A percentile compares a stretch with the other conserved stretches of the same genome.
Conservation (phyloP, 2,888 invertebrate species). For the Selenia dentaria region DNA sequence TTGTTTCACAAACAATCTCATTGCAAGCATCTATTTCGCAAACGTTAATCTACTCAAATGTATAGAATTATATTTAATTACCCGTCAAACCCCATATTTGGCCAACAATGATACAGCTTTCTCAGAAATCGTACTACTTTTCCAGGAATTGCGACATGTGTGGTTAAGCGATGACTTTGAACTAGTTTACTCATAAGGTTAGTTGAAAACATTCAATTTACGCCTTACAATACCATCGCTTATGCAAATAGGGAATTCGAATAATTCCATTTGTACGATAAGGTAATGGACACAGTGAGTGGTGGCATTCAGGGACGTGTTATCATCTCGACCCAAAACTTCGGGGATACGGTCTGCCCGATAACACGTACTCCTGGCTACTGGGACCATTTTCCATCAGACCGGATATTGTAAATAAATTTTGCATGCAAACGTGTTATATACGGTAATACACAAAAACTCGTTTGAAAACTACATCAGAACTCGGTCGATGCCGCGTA, state of each 20-base stretch:
- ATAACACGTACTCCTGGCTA: constrained; percentile 52
- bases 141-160: no score
- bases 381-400: constrained; percentile 71
- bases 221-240: constrained; percentile 23
- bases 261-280: constrained; percentile 57
- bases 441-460: constrained; percentile 62
- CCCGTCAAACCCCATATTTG: no score
- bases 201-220: constrained; percentile 25
- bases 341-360: constrained; percentile 53
- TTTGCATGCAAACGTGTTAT: constrained; percentile 79
- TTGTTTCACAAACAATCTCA: no score
- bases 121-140: no score
- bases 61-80: no score
- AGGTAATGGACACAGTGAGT: constrained; percentile 58
- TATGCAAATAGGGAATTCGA: constrained; percentile 30
- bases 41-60: no score
- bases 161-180: no score
- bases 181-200: no score
- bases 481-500: constrained; percentile 23
- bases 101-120: no score
- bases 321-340: constrained; percentile 79
- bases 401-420: constrained; percentile 72
- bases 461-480: constrained; percentile 58
- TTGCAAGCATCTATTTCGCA: no score
- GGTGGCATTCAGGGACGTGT: constrained; percentile 55